Evolutionary conservation across 2,888 invertebrate species (phyloP), one percentile per base, ranked within the genome.

Genomic region (Hypsopygia costalis): DNA sequence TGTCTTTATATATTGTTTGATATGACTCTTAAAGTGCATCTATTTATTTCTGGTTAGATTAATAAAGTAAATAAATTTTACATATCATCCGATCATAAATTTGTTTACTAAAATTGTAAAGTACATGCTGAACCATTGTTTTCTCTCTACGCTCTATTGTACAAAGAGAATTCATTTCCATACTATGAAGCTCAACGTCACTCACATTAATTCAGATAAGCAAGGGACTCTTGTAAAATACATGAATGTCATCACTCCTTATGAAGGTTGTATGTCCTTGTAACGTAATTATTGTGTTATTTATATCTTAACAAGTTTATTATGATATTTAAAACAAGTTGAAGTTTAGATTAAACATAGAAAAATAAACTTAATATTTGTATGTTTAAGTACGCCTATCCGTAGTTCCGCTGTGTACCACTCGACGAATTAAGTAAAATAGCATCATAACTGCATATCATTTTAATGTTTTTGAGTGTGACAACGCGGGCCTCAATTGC

Each of bases 191-290:
- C 3, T 16, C 16, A 16, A 16, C 8, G 9, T 29, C 9, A 16
- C 16, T 16, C 16, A 16, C 11, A 29, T 9, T 9, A 11, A 9
- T 29, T 29, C 29, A 6, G 29, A 5, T 3, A 16, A 34, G 37
- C 34, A 34, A 65, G 74, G 74, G 75, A 75, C 67, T 70, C 58
- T 61, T 69, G 60, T 62, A 69, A 62, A 64, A 66, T 70, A 65
- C 61, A 61, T 57, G 63, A 69, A 64, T 69, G 70, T 70, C 74
- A 73, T 70, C 74, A 73, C 73, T 81, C 80, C 82, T 81, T 86
- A 72, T 68, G 69, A 85, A 85, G 83, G 85, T 85, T 86, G 85
- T 85, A 81, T 75, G 81, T 83, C 81, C 79, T 81, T 59, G 58
- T 81, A 81, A 78, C 68, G 68, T 82, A 79, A 78, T 64, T 73